A percentile compares a stretch with the other conserved stretches of the same genome.
Evolutionary conservation across 1,140 invertebrate genomes (phyloP).

Genomic region (Magallana ariakensis): DNA sequence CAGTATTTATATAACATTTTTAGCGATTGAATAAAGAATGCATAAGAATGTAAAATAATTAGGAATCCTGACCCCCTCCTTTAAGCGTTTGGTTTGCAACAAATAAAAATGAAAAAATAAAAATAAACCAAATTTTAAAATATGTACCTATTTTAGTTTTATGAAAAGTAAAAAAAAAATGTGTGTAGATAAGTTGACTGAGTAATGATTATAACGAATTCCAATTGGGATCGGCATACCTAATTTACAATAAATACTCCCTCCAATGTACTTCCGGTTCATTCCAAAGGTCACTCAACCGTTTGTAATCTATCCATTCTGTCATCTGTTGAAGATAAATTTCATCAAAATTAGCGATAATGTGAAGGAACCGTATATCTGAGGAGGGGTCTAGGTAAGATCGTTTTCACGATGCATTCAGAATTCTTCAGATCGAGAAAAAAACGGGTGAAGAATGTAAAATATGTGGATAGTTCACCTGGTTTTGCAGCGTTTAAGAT

Average conservation of each 20-base stretch:
- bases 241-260: slow-evolving; percentile 40
- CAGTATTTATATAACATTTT: too few relatives aligned
- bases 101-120: too few relatives aligned
- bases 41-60: too few relatives aligned
- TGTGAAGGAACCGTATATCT: background rate
- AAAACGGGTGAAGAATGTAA: background rate
- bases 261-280: slow-evolving; percentile 48
- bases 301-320: slow-evolving; percentile 50
- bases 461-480: background rate
- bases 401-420: background rate
- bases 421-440: background rate
- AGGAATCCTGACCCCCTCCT: too few relatives aligned
- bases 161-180: too few relatives aligned
- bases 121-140: too few relatives aligned
- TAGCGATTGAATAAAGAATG: too few relatives aligned
- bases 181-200: too few relatives aligned
- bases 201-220: background rate
- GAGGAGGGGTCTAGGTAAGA: slow-evolving; percentile 21
- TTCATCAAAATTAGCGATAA: slow-evolving; percentile 28
- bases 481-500: slow-evolving; percentile 23
- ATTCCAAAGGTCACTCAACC: slow-evolving; percentile 39
- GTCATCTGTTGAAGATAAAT: slow-evolving; percentile 50
- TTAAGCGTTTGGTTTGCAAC: too few relatives aligned
- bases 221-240: background rate
- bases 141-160: too few relatives aligned